A percentile compares a stretch with the other conserved stretches of the same genome.
Evolutionary conservation across 2,888 invertebrate genomes (phyloP).

Genomic region (Pollenia griseotomentosa): DNA sequence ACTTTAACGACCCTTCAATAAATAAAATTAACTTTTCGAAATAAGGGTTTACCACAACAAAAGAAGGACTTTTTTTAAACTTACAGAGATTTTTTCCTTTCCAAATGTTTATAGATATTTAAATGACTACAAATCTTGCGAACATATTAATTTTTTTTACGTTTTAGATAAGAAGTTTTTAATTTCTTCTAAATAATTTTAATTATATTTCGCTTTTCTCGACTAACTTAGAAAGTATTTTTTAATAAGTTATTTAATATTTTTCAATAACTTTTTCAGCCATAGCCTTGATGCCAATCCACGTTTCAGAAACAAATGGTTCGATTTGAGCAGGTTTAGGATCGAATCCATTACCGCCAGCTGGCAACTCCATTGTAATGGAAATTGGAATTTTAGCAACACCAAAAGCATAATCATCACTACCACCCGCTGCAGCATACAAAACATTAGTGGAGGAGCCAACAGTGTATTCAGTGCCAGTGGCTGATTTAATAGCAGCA

Average conservation of each 20-base stretch:
- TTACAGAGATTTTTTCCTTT: too few relatives aligned
- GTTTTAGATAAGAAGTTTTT: background rate
- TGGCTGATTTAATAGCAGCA: constrained; percentile 80
- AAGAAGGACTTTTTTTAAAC: too few relatives aligned
- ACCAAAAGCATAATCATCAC: constrained; percentile 88
- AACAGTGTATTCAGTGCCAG: constrained; percentile 83
- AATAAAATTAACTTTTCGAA: too few relatives aligned
- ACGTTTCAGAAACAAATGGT: constrained; percentile 86
- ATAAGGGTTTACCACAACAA: too few relatives aligned
- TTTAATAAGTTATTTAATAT: constrained; percentile 67
- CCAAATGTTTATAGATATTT: too few relatives aligned
- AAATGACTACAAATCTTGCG: too few relatives aligned
- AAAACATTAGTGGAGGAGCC: constrained; percentile 83
- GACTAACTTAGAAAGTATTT: background rate
- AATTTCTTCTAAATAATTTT: constrained; percentile 20
- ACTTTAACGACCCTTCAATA: too few relatives aligned
- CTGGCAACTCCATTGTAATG: constrained; percentile 88
- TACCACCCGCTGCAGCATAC: constrained; percentile 87
- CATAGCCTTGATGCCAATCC: constrained; percentile 84
- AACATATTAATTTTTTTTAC: too few relatives aligned
- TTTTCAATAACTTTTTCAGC: constrained; percentile 78
- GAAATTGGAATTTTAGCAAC: constrained; percentile 86
- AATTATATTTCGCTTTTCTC: constrained; percentile 32
- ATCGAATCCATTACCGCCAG: constrained; percentile 86
- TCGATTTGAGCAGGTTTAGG: constrained; percentile 86